These are phyloP conservation scores for Plagodis dolabraria DNA, from an alignment of 2,888 invertebrate genomes.

Conservation along the genomic window DNA sequence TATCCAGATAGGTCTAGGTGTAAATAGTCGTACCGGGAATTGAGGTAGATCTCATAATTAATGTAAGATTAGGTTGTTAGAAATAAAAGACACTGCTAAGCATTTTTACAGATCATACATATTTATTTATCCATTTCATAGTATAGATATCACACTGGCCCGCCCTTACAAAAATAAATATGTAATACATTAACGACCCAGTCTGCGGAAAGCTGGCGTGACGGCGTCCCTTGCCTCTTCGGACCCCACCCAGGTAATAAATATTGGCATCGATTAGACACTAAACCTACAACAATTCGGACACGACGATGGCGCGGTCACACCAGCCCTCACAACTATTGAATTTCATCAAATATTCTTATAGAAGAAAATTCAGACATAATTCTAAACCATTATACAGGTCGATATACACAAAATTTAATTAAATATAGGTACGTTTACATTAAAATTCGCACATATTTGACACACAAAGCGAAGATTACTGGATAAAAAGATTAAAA, in stretches of 20 bases:
- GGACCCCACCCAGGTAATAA: conserved; percentile 52
- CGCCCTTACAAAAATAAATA: conserved; percentile 85
- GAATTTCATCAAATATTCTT: conserved; percentile 71
- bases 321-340: conserved; percentile 65
- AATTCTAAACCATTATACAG: conserved; percentile 83
- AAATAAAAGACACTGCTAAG: conserved; percentile 66
- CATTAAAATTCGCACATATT: conserved; percentile 82
- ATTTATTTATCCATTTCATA: conserved; percentile 84
- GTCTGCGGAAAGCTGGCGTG: conserved; percentile 65
- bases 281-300: conserved; percentile 78
- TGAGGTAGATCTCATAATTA: too few species aligned
- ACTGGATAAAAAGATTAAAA: conserved; percentile 73
- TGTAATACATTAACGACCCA: conserved; percentile 82
- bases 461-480: conserved; percentile 84
- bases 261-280: conserved; percentile 73
- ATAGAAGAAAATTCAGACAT: conserved; percentile 75
- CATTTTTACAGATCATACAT: conserved; percentile 85
- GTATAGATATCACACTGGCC: conserved; percentile 85
- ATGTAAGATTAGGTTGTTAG: conserved; percentile 4
- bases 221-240: conserved; percentile 52
- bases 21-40: too few species aligned
- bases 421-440: conserved; percentile 70
- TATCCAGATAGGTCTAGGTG: too few species aligned
- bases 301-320: conserved; percentile 71
- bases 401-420: conserved; percentile 81